Evolutionary conservation across 2,797 vertebrate species (phyloP), one percentile per base, ranked within the genome.

Genomic region (Leptoclinus maculatus): DNA sequence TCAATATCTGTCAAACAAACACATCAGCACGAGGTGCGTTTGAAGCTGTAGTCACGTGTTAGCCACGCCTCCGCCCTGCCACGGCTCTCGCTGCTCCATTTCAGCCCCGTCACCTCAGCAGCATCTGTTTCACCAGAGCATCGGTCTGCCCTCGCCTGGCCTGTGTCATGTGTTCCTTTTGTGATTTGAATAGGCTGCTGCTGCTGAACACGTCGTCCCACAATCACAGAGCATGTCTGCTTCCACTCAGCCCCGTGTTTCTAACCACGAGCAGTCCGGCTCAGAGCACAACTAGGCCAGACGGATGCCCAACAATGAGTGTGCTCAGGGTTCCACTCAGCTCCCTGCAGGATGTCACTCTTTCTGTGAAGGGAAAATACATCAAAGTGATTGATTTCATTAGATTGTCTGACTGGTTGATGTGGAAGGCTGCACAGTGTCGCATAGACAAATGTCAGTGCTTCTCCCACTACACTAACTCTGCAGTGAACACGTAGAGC

Each of bases 141-240:
- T 78, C 74, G 32, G 82, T 13, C 76, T 36, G 75, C 77, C 80
- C 34, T 60, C 77, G 47, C 56, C 58, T 1, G 27, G 41, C 64
- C 25, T 49, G 23, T 19, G 14, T 74, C 76, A 27, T 58, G 58
- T 54, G 58, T 80, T 16, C 16, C 6, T 66, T 41, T 73, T 66
- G 70, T 68, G 56, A 73, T 62, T 56, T 54, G n/a, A 73, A 76
- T n/a, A 66, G 67, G 57, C 21, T 39, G 59, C 14, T 63, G 58
- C 67, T 73, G 75, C 66, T 68, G 75, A 64, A 54, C 32, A 11
- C 27, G 16, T 54, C 62, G 45, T 68, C 63, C 73, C 85, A 76
- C 79, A 68, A 79, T 91, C 84, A 87, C 81, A 78, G 69, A 88
- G 90, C 91, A 92, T 88, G 87, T 71, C 73, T 71, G 88, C 84